Base-by-base conservation (phyloP, 2,888 invertebrate genomes). In the Invenusta paracnida region DNA sequence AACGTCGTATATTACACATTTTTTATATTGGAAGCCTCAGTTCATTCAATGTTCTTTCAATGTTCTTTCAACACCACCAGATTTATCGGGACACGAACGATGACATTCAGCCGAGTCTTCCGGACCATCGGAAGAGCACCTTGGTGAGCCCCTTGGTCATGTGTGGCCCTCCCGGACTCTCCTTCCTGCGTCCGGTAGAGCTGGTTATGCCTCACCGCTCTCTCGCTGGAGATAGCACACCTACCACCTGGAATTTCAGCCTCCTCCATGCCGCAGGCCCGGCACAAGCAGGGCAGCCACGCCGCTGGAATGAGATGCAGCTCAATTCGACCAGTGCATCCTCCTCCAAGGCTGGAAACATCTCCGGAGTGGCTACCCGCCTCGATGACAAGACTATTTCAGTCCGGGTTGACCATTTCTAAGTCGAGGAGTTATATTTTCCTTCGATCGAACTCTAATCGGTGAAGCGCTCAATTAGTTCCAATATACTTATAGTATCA, bases 101-200 rank as follows among this genome's bases (percentile, higher is more conserved):
- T 5, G 29, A 29, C 82, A 17, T 30, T 23, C 82, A 17, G n/a
- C 25, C 82, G 28, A 1, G 11, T 17, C 48, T 48, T 48, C 17
- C 48, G 48, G 17, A 48, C 48, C 5, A 48, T 17, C 48, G 48
- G 5, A 5, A 48, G 48, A 48, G 48, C 79, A 95, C 96, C 88
- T 94, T 97, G 93, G 93, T 97, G 89, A 96, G 96, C 89, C 97
- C 97, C 87, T 93, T 97, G 90, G 96, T 97, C 90, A 96, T 97
- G 95, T 97, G 97, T 93, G 97, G 97, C 87, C 97, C 97, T 29
- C 96, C 96, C 92, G 93, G 97, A 88, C 93, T 96, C 88, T 94
- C 95, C 91, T 97, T 97, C 93, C 92, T 94, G 87, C 94, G 94
- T 90, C 96, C 97, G 84, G 96, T 97, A 90, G 96, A 97, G 89